Conservation (phyloP, 2,113 vertebrate species). For the Coptodon bakossiorum region DNA sequence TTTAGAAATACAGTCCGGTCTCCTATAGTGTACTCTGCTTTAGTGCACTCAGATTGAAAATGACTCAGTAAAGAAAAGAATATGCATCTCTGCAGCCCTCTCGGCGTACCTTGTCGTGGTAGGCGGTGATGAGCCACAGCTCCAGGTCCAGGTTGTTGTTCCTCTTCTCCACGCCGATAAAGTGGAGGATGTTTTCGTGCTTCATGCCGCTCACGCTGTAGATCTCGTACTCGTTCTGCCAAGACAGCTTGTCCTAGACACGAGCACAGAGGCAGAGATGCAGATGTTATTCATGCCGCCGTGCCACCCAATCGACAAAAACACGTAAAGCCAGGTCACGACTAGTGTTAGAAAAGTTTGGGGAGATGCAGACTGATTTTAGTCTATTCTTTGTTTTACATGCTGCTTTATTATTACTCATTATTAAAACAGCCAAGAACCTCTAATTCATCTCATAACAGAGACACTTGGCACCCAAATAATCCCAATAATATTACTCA, state of each 20-base stretch:
- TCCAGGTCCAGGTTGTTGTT: constrained; percentile 91
- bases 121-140: constrained; percentile 93
- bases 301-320: neutral
- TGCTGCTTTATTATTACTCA: neutral
- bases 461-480: neutral
- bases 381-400: neutral
- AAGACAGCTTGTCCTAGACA: constrained; percentile 90
- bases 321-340: neutral
- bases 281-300: neutral
- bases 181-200: constrained; percentile 93
- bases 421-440: neutral
- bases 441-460: neutral
- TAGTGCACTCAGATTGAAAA: neutral
- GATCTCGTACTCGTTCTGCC: constrained; percentile 98
- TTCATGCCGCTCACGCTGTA: constrained; percentile 95
- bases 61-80: neutral
- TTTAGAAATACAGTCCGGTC: neutral
- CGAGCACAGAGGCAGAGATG: neutral
- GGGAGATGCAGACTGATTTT: neutral
- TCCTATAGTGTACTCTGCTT: neutral
- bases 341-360: neutral
- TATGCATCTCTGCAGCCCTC: neutral
- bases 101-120: constrained; percentile 88
- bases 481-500: neutral
- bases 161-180: constrained; percentile 94